Evolutionary conservation across 1,140 invertebrate species (phyloP).

Genomic region (Drosophila kohkoa): DNA sequence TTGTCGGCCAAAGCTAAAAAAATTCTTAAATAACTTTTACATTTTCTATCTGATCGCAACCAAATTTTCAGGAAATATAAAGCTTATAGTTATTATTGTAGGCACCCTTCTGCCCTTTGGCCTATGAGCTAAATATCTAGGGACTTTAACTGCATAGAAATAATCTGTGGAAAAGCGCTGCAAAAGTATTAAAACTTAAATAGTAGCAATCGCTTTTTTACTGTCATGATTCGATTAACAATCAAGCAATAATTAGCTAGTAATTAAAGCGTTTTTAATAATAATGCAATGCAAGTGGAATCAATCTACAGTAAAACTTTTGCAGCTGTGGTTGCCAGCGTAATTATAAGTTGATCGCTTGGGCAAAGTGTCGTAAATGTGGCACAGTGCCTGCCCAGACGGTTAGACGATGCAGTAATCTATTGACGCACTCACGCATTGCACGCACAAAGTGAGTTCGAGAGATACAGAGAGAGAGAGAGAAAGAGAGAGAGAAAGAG

Average conservation of each 20-base stretch:
- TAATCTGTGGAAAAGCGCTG: not conserved
- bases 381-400: constrained; percentile 37
- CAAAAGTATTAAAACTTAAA: not conserved
- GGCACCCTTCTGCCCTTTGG: too few relatives aligned
- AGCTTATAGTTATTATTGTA: too few relatives aligned
- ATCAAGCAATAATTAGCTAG: not conserved
- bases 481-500: not conserved
- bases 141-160: too few relatives aligned
- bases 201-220: too few relatives aligned
- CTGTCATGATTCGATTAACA: too few relatives aligned
- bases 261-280: constrained; percentile 1
- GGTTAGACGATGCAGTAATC: constrained; percentile 39
- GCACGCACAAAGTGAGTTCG: constrained; percentile 13
- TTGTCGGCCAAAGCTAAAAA: too few relatives aligned
- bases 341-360: constrained; percentile 17
- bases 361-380: constrained; percentile 50
- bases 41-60: not conserved
- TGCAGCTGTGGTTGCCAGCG: not conserved
- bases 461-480: not conserved
- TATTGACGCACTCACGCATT: constrained; percentile 68
- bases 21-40: too few relatives aligned
- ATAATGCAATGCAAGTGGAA: constrained; percentile 18
- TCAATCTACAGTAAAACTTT: constrained; percentile 1
- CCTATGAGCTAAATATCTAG: too few relatives aligned
- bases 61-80: too few relatives aligned